These are phyloP conservation scores for Hydractinia symbiolongicarpus DNA, from an alignment of 30 jellyfish, hydroid and myxozoan species.

Conservation along the genomic window DNA sequence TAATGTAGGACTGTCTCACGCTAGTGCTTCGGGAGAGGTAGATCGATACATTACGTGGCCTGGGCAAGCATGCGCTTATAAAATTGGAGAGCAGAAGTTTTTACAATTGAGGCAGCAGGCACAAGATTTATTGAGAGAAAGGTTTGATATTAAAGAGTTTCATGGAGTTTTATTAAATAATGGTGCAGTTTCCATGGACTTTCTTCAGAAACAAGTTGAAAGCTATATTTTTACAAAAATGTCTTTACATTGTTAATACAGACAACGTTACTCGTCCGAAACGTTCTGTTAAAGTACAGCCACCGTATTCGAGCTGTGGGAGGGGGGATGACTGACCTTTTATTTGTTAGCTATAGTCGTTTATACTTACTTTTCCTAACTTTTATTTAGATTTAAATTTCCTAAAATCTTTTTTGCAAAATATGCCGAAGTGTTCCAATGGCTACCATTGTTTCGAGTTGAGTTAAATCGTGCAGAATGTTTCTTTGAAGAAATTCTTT, in stretches of 20 bases:
- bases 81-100: not conserved
- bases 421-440: no score
- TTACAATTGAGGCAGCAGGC: slow-evolving; percentile 2
- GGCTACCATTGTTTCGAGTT: no score
- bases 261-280: no score
- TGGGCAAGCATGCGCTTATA: slow-evolving; percentile 8
- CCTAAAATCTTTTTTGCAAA: no score
- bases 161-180: not conserved
- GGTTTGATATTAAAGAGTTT: slow-evolving; percentile 10
- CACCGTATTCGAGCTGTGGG: no score
- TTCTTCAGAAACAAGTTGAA: slow-evolving; percentile 5
- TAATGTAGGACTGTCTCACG: not conserved
- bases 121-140: not conserved
- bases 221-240: not conserved
- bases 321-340: no score
- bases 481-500: no score
- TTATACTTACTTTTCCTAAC: no score
- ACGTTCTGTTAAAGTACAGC: no score
- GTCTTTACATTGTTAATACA: not conserved
- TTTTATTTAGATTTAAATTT: no score
- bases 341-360: no score
- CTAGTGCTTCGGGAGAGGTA: not conserved
- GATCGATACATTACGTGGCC: slow-evolving; percentile 8
- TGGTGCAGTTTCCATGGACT: slow-evolving; percentile 15
- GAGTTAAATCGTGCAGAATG: no score